Evolutionary conservation across 2,888 invertebrate species (phyloP).

Genomic region (Acholoe squamosa): DNA sequence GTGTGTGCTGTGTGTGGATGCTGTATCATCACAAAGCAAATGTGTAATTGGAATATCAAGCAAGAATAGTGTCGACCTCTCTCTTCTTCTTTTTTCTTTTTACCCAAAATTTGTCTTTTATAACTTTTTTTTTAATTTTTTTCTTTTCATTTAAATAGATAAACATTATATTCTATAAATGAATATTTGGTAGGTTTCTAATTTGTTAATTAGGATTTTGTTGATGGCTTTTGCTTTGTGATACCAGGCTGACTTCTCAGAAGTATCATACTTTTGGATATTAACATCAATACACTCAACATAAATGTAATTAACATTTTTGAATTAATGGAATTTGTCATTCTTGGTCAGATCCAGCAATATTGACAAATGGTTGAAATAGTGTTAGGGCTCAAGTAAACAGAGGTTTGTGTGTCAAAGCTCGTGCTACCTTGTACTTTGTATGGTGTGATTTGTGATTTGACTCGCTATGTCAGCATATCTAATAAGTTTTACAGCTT

Average conservation of each 20-base stretch:
- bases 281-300: neutral
- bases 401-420: no score
- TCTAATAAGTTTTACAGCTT: no score
- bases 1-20: neutral
- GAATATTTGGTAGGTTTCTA: neutral
- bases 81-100: no score
- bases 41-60: neutral
- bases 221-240: neutral
- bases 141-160: neutral
- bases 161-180: neutral
- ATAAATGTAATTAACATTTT: neutral
- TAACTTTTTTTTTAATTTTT: neutral
- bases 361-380: neutral
- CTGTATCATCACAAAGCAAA: neutral
- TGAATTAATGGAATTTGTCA: no score
- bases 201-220: neutral
- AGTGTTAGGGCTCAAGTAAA: neutral
- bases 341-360: neutral
- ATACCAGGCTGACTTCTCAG: slow-evolving; percentile 5
- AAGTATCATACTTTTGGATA: neutral
- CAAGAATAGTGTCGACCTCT: no score
- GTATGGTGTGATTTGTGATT: neutral
- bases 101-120: neutral
- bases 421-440: neutral
- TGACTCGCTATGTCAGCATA: no score